Evolutionary conservation across 1,140 invertebrate genomes (phyloP), one percentile per base, ranked within the genome.

Genomic region (Drosophila oshimai): DNA sequence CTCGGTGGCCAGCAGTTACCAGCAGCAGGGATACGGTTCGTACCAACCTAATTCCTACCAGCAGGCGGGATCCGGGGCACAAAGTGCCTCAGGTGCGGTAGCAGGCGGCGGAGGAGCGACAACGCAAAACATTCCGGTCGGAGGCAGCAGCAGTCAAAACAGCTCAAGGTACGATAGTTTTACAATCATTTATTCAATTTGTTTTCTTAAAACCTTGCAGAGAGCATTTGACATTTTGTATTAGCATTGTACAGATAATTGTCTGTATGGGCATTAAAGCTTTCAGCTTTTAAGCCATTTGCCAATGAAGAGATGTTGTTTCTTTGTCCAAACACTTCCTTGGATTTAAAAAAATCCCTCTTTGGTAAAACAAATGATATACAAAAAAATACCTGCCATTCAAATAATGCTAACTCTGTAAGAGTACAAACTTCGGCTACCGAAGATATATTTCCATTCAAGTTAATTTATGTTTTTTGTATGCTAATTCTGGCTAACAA

Each of bases 61-160:
- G 62, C 87, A 89, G 49, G 76, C 89, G 37, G 44, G 54, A 17
- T 47, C 45, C 15, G 53, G 60, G 9, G 53, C 65, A 7, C 83
- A 89, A 36, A 81, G 58, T 68, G 68, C 62, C 34, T 26, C 78
- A 9, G 87, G 71, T 44, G 61, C 37, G 34, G 60, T 78, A 45
- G 53, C 60, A 10, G 84, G 76, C 26, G 67, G 80, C 20, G 67
- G 42, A 9, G 72, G 49, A 12, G 51, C 74, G 29, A 47, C 89
- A 41, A 75, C 75, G 67, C 89, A 90, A 89, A 90, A 90, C 89
- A 90, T 91, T 91, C 90, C 90, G 51, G 89, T 89, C 31, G 90
- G 83, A 58, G 84, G 89, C 51, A 79, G 83, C 64, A 86, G 72
- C 53, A 79, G 74, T 51, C 89, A 74, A 46, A 91, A 80, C 49